These are phyloP conservation scores for Passer montanus DNA, from an alignment of 2,113 vertebrate species.

Conservation along the genomic window DNA sequence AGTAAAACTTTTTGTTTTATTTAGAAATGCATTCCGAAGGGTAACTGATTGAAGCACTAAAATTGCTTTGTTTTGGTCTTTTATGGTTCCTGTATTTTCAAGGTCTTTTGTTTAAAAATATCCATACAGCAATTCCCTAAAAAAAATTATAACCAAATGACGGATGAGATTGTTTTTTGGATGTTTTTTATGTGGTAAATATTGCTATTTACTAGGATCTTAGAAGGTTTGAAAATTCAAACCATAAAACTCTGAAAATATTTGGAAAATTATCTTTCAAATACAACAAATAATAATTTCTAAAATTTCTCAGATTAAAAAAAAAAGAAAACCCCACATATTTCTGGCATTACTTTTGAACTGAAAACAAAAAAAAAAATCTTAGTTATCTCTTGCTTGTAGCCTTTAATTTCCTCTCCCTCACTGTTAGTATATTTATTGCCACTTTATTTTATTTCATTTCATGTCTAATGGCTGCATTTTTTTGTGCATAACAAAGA, in stretches of 20 bases:
- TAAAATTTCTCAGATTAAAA: background rate
- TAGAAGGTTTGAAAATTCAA: background rate
- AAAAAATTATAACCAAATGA: background rate
- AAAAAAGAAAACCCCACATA: accelerated
- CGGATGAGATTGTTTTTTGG: background rate
- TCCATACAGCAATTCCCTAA: background rate
- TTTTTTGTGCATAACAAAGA: background rate
- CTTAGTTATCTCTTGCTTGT: background rate
- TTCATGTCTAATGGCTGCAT: background rate
- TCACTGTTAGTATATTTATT: background rate
- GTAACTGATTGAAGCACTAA: background rate
- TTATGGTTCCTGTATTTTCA: background rate
- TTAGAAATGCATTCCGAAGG: background rate
- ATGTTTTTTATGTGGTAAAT: background rate
- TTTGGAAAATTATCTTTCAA: background rate
- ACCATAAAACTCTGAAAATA: background rate
- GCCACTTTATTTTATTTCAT: background rate
- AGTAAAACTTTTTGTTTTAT: background rate
- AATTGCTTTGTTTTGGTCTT: background rate
- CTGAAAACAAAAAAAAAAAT: background rate
- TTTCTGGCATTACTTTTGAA: background rate
- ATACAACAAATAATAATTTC: background rate
- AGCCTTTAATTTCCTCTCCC: background rate
- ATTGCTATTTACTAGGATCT: background rate
- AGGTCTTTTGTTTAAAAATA: background rate